phyloP scores from a whole-genome alignment of 2,113 vertebrate species.

The Amia ocellicauda region DNA sequence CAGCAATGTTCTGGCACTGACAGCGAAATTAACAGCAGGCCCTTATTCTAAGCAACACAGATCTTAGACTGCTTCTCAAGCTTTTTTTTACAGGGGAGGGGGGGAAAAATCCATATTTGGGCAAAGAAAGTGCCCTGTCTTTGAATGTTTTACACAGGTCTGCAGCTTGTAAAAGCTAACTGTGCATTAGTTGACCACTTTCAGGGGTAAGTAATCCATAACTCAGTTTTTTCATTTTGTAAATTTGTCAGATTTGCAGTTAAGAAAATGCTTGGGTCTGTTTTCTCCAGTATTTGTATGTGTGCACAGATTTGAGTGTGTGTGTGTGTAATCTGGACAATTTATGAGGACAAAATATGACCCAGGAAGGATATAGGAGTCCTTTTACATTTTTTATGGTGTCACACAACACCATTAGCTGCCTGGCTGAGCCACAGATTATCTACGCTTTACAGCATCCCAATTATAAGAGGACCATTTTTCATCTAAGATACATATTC shows the following conservation, averaged over 20 bases:
- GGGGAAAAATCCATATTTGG: constrained; percentile 47
- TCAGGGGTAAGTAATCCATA: constrained; percentile 24
- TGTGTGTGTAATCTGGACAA: background rate
- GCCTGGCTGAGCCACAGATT: background rate
- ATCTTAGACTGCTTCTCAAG: constrained; percentile 35
- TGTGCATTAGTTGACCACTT: constrained; percentile 22
- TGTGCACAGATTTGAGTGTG: background rate
- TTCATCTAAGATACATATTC: constrained; percentile 1
- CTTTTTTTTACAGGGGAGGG: too few species aligned
- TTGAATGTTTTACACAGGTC: constrained; percentile 26
- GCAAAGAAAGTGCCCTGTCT: constrained; percentile 38
- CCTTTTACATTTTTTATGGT: background rate
- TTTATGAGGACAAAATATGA: background rate
- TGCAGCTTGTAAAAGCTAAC: constrained; percentile 30
- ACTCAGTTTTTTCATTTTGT: constrained; percentile 17
- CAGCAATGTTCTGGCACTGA: constrained; percentile 18
- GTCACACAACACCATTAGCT: constrained; percentile 2
- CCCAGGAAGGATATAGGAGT: constrained; percentile 6
- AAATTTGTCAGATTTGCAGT: constrained; percentile 21
- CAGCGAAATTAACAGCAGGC: constrained; percentile 33
- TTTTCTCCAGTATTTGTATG: background rate
- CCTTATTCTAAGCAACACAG: constrained; percentile 29
- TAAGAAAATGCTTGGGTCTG: constrained; percentile 23
- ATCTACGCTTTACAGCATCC: background rate
- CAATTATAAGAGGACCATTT: constrained; percentile 6